A percentile compares a stretch with the other conserved stretches of the same genome.
phyloP scores from a whole-genome alignment of 2,113 vertebrate genomes.

The Ophthalmolycus amberensis region DNA sequence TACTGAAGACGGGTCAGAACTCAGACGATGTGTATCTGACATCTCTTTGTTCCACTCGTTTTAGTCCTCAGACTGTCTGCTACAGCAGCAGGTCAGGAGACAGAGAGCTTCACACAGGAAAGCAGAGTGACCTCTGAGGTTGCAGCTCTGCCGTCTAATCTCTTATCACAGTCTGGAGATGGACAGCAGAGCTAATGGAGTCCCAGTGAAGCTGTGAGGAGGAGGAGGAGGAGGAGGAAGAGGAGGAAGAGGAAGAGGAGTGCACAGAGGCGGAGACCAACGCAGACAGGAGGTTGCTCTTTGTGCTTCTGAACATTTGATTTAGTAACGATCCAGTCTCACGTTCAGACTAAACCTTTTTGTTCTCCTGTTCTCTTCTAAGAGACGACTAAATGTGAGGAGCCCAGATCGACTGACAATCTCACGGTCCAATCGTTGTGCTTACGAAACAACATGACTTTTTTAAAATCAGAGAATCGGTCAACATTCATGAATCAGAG shows the following conservation, averaged over 20 bases:
- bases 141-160: constrained; percentile 20
- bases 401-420: no score
- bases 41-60: constrained; percentile 29
- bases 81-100: constrained; percentile 33
- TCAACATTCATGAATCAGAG: no score
- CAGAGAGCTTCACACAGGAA: constrained; percentile 1
- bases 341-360: no score
- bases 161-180: constrained; percentile 42
- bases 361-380: no score
- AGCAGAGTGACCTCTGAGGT: constrained; percentile 12
- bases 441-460: no score
- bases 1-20: constrained; percentile 15
- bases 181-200: constrained; percentile 56
- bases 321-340: no score
- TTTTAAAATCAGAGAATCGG: no score
- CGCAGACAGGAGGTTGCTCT: no score
- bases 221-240: constrained; percentile 18
- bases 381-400: no score
- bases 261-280: neutral
- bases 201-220: constrained; percentile 27
- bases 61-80: neutral
- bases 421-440: no score
- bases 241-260: constrained; percentile 18
- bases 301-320: no score
- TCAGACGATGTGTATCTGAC: constrained; percentile 42